phyloP scores from a whole-genome alignment of 2,113 vertebrate genomes.

The Prolemur simus region DNA sequence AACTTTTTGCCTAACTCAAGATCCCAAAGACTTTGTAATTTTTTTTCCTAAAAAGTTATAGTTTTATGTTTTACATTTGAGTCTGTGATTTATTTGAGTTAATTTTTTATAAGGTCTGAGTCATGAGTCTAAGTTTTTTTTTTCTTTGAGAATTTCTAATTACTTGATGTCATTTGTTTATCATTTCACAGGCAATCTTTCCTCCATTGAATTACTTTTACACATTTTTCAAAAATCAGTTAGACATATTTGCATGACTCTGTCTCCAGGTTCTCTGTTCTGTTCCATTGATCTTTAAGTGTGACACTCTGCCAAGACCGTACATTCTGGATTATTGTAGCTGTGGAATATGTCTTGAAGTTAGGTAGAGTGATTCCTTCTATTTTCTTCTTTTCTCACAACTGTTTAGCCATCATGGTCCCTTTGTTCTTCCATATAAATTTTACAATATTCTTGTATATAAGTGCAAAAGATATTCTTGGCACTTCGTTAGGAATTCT shows the following conservation, averaged over 20 bases:
- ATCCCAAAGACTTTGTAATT: neutral
- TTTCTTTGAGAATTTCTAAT: neutral
- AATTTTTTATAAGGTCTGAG: neutral
- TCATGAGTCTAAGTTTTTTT: neutral
- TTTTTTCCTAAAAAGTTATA: neutral
- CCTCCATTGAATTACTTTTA: neutral
- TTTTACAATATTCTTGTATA: neutral
- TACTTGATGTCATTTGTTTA: neutral
- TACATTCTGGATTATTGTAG: neutral
- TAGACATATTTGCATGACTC: neutral
- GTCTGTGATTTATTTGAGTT: neutral
- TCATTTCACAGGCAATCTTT: neutral
- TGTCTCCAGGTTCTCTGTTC: neutral
- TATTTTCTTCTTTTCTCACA: neutral
- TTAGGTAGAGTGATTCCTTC: neutral
- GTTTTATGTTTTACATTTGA: neutral
- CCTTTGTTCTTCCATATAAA: neutral
- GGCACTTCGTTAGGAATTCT: neutral
- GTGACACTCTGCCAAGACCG: neutral
- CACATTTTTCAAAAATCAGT: neutral
- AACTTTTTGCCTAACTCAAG: neutral
- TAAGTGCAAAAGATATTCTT: neutral
- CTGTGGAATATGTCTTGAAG: neutral
- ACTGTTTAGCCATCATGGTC: neutral
- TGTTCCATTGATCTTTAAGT: neutral